A percentile compares a stretch with the other conserved stretches of the same genome.
Conservation (phyloP, 2,888 invertebrate species). For the Micoletzkya japonica region DNA sequence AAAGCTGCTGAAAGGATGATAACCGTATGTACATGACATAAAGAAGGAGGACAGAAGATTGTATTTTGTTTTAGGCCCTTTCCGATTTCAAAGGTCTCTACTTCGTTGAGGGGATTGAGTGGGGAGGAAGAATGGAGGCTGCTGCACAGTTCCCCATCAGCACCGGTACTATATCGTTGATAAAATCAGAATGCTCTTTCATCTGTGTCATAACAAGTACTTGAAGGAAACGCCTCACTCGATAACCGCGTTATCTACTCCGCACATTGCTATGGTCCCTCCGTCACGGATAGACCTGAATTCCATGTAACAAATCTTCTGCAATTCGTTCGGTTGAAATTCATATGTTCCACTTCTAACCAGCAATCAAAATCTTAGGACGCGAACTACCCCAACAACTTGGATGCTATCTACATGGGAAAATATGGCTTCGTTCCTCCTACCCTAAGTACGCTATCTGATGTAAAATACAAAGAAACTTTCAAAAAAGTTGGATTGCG, state of each 20-base stretch:
- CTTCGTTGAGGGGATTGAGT: background rate
- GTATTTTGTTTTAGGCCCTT: background rate
- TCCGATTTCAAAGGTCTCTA: background rate
- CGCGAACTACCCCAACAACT: background rate
- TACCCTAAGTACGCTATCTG: background rate
- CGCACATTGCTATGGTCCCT: background rate
- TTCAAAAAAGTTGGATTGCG: background rate
- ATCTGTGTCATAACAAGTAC: background rate
- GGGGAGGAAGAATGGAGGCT: background rate
- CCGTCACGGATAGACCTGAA: background rate
- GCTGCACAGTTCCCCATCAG: background rate
- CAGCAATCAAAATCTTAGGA: background rate
- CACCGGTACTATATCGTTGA: background rate
- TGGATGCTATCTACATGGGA: background rate
- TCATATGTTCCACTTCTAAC: background rate
- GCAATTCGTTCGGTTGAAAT: too few relatives aligned
- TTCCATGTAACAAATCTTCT: background rate
- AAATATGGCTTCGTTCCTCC: background rate
- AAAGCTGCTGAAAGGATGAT: conserved; percentile 7
- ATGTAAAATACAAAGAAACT: background rate
- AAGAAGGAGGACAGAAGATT: background rate
- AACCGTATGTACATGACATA: background rate
- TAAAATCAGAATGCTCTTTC: background rate
- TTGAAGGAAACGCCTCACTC: background rate
- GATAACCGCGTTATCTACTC: background rate